Base-by-base conservation (phyloP, 2,113 vertebrate genomes). In the Indicator indicator region DNA sequence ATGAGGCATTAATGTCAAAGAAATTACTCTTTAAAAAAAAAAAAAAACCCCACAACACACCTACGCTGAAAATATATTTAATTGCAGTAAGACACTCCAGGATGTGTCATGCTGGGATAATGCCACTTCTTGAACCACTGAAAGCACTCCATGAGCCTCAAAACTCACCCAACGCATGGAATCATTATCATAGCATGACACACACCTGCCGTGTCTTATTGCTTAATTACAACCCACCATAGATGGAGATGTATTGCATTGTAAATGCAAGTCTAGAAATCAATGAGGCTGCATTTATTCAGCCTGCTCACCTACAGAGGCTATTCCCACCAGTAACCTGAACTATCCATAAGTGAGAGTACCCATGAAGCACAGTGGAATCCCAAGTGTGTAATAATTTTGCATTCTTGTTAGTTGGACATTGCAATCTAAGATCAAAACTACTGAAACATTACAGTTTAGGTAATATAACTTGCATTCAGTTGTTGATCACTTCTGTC, bases 161-260 rank as follows among this genome's bases (percentile, higher is more conserved):
- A 97, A 98, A 98, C 98, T 98, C 97, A 98, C 98, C 98, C 98
- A 98, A 98, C 96, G 97, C 98, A 98, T 98, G 97, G 98, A 98
- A 98, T 98, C 97, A 98, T 98, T 98, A 98, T 97, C 98, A 98
- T 98, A 98, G 98, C 97, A 97, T 98, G 98, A 98, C 97, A 98
- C 97, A 98, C 98, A 98, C 98, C 98, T 98, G 98, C 98, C 98
- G 98, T 97, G 98, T 97, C 97, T 98, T 98, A 98, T 98, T 98
- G 98, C 98, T 98, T 98, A 98, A 98, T 98, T 98, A 98, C 97
- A 98, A 98, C 98, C 96, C 97, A 98, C 98, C 97, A 98, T 96
- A 97, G 98, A 98, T 98, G 97, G 97, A 97, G 98, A 97, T 95
- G 98, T 90, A 97, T 94, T 97, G 97, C 97, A 98, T 98, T 98